Evolutionary conservation across 2,113 vertebrate genomes (phyloP).

Genomic region (Panurus biarmicus): DNA sequence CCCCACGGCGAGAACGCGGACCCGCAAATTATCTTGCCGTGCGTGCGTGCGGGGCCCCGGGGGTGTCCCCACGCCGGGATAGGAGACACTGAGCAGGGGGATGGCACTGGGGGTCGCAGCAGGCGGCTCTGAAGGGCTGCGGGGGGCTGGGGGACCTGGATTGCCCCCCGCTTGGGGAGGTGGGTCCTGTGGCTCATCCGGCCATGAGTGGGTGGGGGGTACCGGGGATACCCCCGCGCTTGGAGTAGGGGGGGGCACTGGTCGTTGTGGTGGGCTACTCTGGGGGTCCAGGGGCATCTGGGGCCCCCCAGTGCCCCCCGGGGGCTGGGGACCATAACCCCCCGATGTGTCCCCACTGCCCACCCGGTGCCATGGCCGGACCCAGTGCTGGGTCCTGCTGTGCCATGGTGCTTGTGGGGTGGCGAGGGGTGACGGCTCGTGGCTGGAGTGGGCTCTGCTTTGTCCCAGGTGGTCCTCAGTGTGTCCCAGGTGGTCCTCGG

Average conservation of each 20-base stretch:
- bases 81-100: background rate
- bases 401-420: rapidly evolving
- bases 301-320: background rate
- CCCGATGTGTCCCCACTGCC: too few relatives aligned
- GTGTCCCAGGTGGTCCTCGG: background rate
- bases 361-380: rapidly evolving
- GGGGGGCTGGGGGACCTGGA: background rate
- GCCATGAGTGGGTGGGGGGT: rapidly evolving
- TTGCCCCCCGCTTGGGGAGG: too few relatives aligned
- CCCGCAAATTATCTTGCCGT: rapidly evolving
- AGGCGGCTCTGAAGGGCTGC: background rate
- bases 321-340: too few relatives aligned
- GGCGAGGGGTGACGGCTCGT: rapidly evolving
- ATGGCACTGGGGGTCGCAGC: background rate
- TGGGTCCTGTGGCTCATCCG: background rate
- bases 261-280: background rate
- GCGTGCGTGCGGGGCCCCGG: background rate
- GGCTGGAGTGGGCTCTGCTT: background rate
- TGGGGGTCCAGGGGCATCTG: background rate
- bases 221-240: background rate
- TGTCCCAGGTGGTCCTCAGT: background rate
- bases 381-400: background rate
- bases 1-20: background rate
- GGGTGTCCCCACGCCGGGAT: background rate
- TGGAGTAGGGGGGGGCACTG: too few relatives aligned